A percentile compares a stretch with the other conserved stretches of the same genome.
Conservation (phyloP, 2,113 vertebrate species). For the Chaetura pelagica region DNA sequence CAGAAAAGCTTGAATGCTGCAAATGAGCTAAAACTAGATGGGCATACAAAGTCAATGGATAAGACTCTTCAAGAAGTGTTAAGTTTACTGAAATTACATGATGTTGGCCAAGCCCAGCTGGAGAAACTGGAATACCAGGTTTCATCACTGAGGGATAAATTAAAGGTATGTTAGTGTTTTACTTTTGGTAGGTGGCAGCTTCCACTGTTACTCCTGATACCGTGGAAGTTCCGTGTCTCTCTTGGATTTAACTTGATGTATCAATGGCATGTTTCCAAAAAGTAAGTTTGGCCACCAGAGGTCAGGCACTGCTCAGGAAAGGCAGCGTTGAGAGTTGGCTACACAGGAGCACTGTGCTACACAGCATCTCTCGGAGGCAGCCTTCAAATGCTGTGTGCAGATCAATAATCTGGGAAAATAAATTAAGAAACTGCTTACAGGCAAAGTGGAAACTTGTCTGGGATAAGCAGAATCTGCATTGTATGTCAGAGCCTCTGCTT, state of each 20-base stretch:
- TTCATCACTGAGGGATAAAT: conserved; percentile 78
- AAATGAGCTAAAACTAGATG: not conserved
- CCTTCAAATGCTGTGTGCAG: not conserved
- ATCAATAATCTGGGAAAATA: not conserved
- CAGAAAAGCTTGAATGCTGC: not conserved
- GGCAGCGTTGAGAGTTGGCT: not conserved
- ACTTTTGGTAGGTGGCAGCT: not conserved
- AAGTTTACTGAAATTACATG: conserved; percentile 45
- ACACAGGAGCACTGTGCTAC: too few species aligned
- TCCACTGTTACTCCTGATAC: rapidly evolving
- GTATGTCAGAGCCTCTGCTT: not conserved
- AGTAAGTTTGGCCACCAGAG: not conserved
- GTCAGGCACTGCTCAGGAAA: not conserved
- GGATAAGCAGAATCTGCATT: not conserved
- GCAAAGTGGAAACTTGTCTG: not conserved
- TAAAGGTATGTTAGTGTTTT: conserved; percentile 78
- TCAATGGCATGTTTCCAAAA: rapidly evolving
- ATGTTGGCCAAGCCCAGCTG: conserved; percentile 62
- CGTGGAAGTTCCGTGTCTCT: not conserved
- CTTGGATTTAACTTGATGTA: rapidly evolving
- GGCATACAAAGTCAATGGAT: not conserved
- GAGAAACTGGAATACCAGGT: conserved; percentile 80
- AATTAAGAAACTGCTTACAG: too few species aligned
- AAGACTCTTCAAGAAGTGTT: conserved; percentile 79
- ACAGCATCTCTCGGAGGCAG: not conserved